These are phyloP conservation scores for Cynopterus sphinx DNA, from an alignment of 2,797 vertebrate species.

Conservation along the genomic window DNA sequence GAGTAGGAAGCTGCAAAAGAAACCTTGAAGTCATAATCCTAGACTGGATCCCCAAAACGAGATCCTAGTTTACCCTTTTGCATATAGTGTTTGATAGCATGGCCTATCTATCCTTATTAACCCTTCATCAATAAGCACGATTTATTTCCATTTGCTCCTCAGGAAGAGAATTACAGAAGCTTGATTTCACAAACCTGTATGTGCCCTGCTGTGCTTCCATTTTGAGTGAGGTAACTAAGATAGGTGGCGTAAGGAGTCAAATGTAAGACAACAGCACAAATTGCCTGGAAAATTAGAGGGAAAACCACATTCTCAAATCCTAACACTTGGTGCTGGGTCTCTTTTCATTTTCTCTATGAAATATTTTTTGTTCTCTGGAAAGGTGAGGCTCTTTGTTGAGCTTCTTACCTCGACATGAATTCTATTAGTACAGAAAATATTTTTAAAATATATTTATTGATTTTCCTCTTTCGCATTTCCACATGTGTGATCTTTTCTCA, in stretches of 20 bases:
- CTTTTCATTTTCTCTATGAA: background rate
- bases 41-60: background rate
- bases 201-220: background rate
- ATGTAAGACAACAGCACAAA: background rate
- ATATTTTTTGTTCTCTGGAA: background rate
- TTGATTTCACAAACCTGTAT: background rate
- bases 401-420: background rate
- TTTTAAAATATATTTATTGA: background rate
- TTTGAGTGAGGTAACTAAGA: background rate
- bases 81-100: background rate
- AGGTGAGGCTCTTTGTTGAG: background rate
- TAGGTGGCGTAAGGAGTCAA: background rate
- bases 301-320: background rate
- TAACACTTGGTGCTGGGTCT: background rate
- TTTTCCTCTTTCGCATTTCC: background rate
- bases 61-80: background rate
- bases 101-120: background rate
- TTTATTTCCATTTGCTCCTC: background rate
- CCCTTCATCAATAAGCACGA: background rate
- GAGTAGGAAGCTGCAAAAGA: background rate
- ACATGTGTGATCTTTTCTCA: background rate
- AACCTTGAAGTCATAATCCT: background rate
- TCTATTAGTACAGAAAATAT: background rate
- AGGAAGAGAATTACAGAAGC: background rate
- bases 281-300: background rate